Conservation (phyloP, 1,140 invertebrate genomes). For the Mycetomoellerius zeteki region DNA sequence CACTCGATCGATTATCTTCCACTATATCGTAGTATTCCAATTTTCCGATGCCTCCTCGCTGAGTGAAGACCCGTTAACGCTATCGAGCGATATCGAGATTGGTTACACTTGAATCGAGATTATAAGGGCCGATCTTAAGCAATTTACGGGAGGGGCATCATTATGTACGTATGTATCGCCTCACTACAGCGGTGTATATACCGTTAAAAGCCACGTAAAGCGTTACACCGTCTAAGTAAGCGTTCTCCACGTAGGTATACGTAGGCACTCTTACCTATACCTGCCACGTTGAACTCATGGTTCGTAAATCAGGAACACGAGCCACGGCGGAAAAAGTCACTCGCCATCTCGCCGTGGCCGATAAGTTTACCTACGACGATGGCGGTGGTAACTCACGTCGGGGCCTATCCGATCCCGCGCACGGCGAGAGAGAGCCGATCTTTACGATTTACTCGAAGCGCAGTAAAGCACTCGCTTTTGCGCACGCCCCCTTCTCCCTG, state of each 20-base stretch:
- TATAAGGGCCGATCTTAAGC: slow-evolving; percentile 63
- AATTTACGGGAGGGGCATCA: slow-evolving; percentile 66
- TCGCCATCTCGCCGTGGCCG: slow-evolving; percentile 71
- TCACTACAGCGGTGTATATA: slow-evolving; percentile 54
- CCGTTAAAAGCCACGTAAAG: slow-evolving; percentile 67
- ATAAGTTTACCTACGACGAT: slow-evolving; percentile 76
- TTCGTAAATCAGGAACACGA: slow-evolving; percentile 80
- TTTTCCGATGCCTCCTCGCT: background rate
- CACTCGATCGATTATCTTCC: slow-evolving; percentile 37
- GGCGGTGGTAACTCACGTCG: slow-evolving; percentile 75
- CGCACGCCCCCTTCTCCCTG: slow-evolving; percentile 52
- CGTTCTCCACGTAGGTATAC: slow-evolving; percentile 59
- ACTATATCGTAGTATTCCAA: slow-evolving; percentile 30
- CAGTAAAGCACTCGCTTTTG: slow-evolving; percentile 76
- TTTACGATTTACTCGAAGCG: slow-evolving; percentile 82
- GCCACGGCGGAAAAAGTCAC: slow-evolving; percentile 73
- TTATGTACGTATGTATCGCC: slow-evolving; percentile 50
- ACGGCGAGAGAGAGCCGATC: slow-evolving; percentile 71
- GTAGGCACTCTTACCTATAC: slow-evolving; percentile 40
- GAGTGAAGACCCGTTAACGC: slow-evolving; percentile 56
- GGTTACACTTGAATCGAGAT: slow-evolving; percentile 63
- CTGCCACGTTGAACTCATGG: slow-evolving; percentile 59
- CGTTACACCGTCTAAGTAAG: slow-evolving; percentile 37
- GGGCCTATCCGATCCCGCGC: slow-evolving; percentile 70
- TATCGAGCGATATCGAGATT: slow-evolving; percentile 69